Evolutionary conservation across 2,113 vertebrate genomes (phyloP), one percentile per base, ranked within the genome.

Genomic region (Fulmarus glacialis): DNA sequence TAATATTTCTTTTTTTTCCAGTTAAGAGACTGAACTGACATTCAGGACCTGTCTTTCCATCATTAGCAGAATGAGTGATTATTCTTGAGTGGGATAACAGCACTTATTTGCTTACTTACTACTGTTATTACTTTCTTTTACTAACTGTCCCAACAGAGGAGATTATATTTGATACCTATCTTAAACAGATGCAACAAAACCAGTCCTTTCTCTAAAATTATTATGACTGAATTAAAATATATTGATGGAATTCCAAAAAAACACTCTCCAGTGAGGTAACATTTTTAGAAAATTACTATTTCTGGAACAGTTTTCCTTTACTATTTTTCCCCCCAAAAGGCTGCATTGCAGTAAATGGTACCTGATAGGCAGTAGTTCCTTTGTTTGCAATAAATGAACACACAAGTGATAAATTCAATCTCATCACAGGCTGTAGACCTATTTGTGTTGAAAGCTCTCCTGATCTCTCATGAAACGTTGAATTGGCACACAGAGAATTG

Each of bases 231-330:
- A 56, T 40, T 40, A 74, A 81, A 96, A 71, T 80, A 58, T 20
- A 59, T 42, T 55, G 38, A 45, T 50, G 11, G 32, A 62, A 53
- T 82, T 75, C 15, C 1, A n/a, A 72, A 78, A 47, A 27, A 24
- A 0, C 0, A 4, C 9, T n/a, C 14, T 53, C n/a, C 20, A 6
- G 2, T 24, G 36, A 87, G 10, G 29, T 10, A 50, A 23, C 9
- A 67, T 43, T 78, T 92, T 66, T 52, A 67, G 47, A 75, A 78
- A 70, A 87, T 26, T 72, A 34, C 9, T 55, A 9, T 79, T 87
- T 75, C 56, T 27, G 10, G 26, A 84, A 59, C 8, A 16, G 0
- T 67, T 70, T 89, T 43, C 50, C 45, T 89, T 64, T 59, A 53
- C 8, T 50, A 26, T 47, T 93, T 87, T 60, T 5, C 3, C 9